A percentile compares a stretch with the other conserved stretches of the same genome.
Evolutionary conservation across 2,797 vertebrate species (phyloP).

Genomic region (Galaxias olidus): DNA sequence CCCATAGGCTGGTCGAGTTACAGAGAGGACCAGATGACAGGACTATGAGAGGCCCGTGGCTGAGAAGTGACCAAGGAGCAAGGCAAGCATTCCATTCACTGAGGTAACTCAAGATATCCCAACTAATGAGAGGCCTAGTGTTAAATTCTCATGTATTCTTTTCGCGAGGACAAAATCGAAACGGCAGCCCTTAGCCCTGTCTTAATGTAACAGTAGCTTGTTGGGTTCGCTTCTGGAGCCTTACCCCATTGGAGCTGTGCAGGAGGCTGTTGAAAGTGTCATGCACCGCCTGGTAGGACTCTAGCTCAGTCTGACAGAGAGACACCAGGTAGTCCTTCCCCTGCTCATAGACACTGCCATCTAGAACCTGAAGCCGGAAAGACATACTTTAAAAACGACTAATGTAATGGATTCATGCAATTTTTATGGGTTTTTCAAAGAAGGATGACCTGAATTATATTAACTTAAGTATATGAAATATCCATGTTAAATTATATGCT

Average conservation of each 20-base stretch:
- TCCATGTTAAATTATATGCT: too few relatives aligned
- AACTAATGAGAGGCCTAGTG: conserved; percentile 36
- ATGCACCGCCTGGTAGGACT: conserved; percentile 85
- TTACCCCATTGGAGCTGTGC: conserved; percentile 87
- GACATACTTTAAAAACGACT: background rate
- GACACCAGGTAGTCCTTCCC: conserved; percentile 94
- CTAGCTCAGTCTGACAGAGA: conserved; percentile 92
- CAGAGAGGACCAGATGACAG: background rate
- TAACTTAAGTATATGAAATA: background rate
- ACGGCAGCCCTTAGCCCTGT: too few relatives aligned
- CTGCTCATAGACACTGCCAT: conserved; percentile 89
- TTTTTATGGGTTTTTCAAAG: too few relatives aligned
- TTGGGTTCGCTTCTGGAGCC: conserved; percentile 32
- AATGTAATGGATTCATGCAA: background rate
- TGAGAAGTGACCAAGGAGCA: background rate
- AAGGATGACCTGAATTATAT: background rate
- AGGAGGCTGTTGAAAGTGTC: conserved; percentile 90
- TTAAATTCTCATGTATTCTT: too few relatives aligned
- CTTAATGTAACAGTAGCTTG: background rate
- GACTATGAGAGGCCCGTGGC: conserved; percentile 13
- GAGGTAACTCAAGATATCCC: conserved; percentile 48
- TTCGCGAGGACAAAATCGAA: too few relatives aligned
- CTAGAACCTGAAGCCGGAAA: conserved; percentile 80
- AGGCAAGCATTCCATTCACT: conserved; percentile 20
- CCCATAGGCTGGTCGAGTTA: conserved; percentile 30